Conservation (phyloP, 2,797 vertebrate species). For the Pipistrellus kuhlii region DNA sequence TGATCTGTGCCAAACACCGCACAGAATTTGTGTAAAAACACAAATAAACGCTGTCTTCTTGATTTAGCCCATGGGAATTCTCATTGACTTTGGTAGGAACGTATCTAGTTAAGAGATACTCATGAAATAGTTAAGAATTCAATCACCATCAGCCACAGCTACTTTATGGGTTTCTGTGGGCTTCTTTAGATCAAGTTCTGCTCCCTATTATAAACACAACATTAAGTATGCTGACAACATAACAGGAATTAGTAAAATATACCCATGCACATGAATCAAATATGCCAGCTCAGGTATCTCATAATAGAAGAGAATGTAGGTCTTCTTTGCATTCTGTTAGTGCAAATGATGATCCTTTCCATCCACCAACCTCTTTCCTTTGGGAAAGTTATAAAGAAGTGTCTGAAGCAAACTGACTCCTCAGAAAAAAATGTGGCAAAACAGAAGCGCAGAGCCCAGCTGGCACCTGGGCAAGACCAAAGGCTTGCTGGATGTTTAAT, state of each 20-base stretch:
- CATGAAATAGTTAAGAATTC: not conserved
- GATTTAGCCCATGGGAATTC: not conserved
- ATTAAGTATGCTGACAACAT: not conserved
- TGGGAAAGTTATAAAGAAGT: not conserved
- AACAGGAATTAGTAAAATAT: not conserved
- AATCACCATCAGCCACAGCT: not conserved
- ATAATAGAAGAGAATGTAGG: not conserved
- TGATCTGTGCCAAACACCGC: not conserved
- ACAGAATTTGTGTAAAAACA: not conserved
- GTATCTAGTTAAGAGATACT: not conserved
- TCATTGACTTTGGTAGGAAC: not conserved
- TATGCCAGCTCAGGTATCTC: not conserved
- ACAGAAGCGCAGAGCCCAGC: not conserved
- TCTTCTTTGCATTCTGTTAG: not conserved
- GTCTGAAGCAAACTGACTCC: not conserved
- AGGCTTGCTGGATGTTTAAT: constrained; percentile 20
- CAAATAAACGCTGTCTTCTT: not conserved
- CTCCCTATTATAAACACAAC: not conserved
- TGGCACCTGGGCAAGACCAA: constrained; percentile 39
- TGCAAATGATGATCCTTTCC: constrained; percentile 6
- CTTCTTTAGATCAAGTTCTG: not conserved
- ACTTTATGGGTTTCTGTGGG: not conserved
- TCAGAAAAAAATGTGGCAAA: not conserved
- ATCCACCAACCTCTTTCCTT: not conserved
- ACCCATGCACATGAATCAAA: not conserved